These are phyloP conservation scores for Crepidodera aurea DNA, from an alignment of 2,888 invertebrate species.

Conservation along the genomic window DNA sequence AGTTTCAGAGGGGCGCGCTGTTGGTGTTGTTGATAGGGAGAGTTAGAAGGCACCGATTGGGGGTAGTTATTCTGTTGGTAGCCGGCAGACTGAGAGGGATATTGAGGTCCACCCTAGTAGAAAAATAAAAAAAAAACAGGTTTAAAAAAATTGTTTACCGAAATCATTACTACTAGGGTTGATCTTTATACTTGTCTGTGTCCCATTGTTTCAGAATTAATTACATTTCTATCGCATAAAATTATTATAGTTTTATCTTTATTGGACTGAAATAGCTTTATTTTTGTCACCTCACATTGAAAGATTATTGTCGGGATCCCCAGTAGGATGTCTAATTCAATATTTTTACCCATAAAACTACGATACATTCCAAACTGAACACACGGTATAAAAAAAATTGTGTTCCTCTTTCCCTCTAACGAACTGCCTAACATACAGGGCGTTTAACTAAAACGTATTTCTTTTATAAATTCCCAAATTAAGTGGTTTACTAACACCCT, in stretches of 20 bases:
- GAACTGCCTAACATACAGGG: neutral
- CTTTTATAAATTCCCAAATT: too few species aligned
- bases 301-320: too few species aligned
- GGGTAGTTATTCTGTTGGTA: constrained; percentile 36
- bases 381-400: constrained; percentile 2
- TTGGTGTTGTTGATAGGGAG: constrained; percentile 38
- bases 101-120: constrained; percentile 58
- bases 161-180: too few species aligned
- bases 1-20: constrained; percentile 48
- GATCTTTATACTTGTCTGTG: too few species aligned
- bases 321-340: too few species aligned
- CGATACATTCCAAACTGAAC: neutral
- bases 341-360: too few species aligned
- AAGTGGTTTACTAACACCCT: neutral
- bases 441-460: neutral
- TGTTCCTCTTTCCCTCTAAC: constrained; percentile 1
- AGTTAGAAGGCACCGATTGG: constrained; percentile 30
- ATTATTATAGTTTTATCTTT: too few species aligned
- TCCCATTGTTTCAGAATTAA: too few species aligned
- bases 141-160: neutral
- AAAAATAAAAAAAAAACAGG: constrained; percentile 40
- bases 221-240: too few species aligned
- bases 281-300: too few species aligned
- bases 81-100: constrained; percentile 50
- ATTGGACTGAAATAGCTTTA: too few species aligned